phyloP scores from a whole-genome alignment of 2,797 vertebrate species.

The Cyprinodon diabolis region DNA sequence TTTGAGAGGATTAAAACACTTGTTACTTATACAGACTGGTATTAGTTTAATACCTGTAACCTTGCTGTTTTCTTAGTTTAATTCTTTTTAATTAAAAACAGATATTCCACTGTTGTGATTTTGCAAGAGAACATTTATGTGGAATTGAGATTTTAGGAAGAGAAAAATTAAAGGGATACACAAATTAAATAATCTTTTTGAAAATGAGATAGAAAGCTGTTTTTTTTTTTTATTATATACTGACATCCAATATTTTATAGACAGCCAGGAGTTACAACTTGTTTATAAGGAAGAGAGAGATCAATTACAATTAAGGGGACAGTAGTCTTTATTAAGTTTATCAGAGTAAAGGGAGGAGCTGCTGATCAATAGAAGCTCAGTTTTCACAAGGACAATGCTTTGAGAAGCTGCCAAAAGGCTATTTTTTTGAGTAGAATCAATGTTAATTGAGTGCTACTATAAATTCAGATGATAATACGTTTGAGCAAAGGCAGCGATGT shows the following conservation, averaged over 20 bases:
- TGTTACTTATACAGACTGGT: too few relatives aligned
- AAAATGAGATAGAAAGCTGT: neutral
- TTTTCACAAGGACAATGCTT: neutral
- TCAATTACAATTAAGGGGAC: neutral
- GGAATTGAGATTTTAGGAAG: neutral
- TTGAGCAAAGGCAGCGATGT: neutral
- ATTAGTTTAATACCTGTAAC: neutral
- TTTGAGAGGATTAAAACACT: too few relatives aligned
- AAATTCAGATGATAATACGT: neutral
- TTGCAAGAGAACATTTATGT: neutral
- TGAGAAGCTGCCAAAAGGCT: neutral
- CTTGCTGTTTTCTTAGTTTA: neutral
- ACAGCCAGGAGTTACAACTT: neutral
- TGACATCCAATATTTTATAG: constrained; percentile 3
- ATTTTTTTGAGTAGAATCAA: neutral
- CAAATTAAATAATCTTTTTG: neutral
- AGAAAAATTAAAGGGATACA: neutral
- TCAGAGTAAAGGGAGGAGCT: neutral
- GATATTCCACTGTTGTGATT: neutral
- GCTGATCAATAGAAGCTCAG: neutral
- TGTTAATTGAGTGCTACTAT: neutral
- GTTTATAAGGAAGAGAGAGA: neutral
- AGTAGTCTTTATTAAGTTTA: neutral
- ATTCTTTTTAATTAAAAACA: neutral
- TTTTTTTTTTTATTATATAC: neutral